A percentile compares a stretch with the other conserved stretches of the same genome.
These are phyloP conservation scores for Decapterus maruadsi DNA, from an alignment of 2,797 vertebrate genomes.

Conservation along the genomic window DNA sequence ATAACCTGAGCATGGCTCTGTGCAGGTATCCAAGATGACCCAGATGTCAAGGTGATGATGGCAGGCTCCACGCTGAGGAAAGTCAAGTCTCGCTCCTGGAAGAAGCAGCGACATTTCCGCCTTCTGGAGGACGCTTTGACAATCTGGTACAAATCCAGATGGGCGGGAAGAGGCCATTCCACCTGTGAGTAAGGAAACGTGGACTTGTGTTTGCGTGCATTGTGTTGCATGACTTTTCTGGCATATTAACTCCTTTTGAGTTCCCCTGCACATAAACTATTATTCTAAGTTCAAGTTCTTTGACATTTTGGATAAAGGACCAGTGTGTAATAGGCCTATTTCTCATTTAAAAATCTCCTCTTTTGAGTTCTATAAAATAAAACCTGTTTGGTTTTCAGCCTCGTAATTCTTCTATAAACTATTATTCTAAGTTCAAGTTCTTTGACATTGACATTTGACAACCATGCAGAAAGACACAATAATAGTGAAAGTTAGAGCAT, in stretches of 20 bases:
- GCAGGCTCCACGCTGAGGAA: slow-evolving; percentile 90
- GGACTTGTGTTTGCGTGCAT: not conserved
- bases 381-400: no score
- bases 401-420: no score
- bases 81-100: slow-evolving; percentile 94
- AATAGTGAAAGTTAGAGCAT: no score
- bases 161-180: slow-evolving; percentile 88
- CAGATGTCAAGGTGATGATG: slow-evolving; percentile 90
- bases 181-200: slow-evolving; percentile 88
- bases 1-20: not conserved
- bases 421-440: no score
- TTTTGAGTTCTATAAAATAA: no score
- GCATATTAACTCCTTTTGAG: not conserved
- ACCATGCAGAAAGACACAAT: no score
- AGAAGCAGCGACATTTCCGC: slow-evolving; percentile 92
- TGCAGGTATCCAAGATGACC: slow-evolving; percentile 87
- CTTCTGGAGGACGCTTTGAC: slow-evolving; percentile 94
- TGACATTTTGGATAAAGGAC: not conserved
- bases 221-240: not conserved
- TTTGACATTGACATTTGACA: no score
- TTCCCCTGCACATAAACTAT: not conserved
- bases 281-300: not conserved
- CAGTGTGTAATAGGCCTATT: no score
- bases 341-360: no score
- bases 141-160: slow-evolving; percentile 94